These are phyloP conservation scores for Lobophora halterata DNA, from an alignment of 2,888 invertebrate species.

Conservation along the genomic window DNA sequence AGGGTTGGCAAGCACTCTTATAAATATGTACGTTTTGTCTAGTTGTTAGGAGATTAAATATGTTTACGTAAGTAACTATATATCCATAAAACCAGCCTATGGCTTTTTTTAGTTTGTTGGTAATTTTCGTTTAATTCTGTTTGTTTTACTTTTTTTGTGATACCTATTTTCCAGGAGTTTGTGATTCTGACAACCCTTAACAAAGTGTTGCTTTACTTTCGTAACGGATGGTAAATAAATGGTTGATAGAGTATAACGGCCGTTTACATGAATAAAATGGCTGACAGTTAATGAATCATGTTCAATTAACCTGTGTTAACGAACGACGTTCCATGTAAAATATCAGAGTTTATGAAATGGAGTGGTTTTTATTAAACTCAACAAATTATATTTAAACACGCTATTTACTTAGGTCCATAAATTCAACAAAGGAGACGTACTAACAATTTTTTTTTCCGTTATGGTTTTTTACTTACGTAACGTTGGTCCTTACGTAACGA, in stretches of 20 bases:
- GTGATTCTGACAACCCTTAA: conserved; percentile 22
- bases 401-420: not conserved
- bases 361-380: conserved; percentile 5
- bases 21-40: not conserved
- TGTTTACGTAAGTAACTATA: too few species aligned
- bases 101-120: too few species aligned
- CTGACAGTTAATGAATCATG: conserved; percentile 52
- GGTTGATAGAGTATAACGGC: conserved; percentile 30
- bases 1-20: conserved; percentile 12
- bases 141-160: too few species aligned
- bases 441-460: too few species aligned
- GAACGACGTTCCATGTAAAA: conserved; percentile 38
- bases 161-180: too few species aligned
- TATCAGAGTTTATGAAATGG: conserved; percentile 11
- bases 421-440: not conserved
- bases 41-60: too few species aligned
- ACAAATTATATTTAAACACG: not conserved
- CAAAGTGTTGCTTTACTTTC: conserved; percentile 9
- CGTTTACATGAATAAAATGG: conserved; percentile 46
- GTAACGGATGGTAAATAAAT: conserved; percentile 18
- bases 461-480: too few species aligned
- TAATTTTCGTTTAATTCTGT: not conserved
- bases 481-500: too few species aligned
- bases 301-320: conserved; percentile 52
- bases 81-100: too few species aligned